phyloP scores from a whole-genome alignment of 2,888 invertebrate species.

The Drosophila nigricruria region DNA sequence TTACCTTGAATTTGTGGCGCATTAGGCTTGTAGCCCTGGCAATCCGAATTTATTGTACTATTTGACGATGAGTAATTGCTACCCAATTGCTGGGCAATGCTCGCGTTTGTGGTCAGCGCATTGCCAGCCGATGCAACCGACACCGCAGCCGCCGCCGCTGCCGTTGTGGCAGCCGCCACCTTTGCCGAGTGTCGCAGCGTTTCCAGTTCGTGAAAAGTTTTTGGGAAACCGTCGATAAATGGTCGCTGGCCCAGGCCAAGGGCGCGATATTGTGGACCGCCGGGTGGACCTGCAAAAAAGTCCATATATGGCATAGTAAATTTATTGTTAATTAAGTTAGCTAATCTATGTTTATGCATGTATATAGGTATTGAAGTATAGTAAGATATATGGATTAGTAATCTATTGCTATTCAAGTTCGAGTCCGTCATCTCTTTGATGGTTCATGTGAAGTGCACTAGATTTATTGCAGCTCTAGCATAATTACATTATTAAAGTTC shows the following conservation, averaged over 20 bases:
- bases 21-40: constrained; percentile 89
- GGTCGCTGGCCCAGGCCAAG: constrained; percentile 91
- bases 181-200: constrained; percentile 87
- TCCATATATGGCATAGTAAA: neutral
- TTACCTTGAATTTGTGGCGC: constrained; percentile 86
- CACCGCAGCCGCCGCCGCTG: constrained; percentile 68
- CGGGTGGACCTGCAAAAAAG: constrained; percentile 86
- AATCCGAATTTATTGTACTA: constrained; percentile 86
- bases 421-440: too few relatives aligned
- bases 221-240: constrained; percentile 88
- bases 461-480: neutral
- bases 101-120: constrained; percentile 62
- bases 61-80: constrained; percentile 84
- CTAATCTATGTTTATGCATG: neutral
- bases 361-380: neutral
- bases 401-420: too few relatives aligned
- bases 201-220: constrained; percentile 89
- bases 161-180: constrained; percentile 82
- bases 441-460: neutral
- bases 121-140: constrained; percentile 48
- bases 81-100: constrained; percentile 74
- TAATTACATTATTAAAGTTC: neutral
- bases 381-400: neutral
- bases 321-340: neutral
- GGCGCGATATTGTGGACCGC: constrained; percentile 90